Percentiles rank a stretch among this genome's conserved stretches.
These are phyloP conservation scores for Matsumurasca onukii DNA, from an alignment of 1,140 invertebrate genomes.

Conservation along the genomic window DNA sequence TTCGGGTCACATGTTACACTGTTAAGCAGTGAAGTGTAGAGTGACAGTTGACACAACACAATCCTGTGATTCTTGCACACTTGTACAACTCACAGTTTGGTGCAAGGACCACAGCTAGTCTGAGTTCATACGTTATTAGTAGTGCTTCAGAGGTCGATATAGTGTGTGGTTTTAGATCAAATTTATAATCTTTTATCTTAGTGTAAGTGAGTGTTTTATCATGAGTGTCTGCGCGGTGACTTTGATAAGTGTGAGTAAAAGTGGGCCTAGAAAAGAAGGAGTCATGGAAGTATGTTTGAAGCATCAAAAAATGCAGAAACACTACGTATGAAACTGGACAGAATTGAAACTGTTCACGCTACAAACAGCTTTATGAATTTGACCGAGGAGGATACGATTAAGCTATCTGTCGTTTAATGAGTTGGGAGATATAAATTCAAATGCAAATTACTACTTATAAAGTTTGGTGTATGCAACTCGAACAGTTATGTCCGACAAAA, in stretches of 20 bases:
- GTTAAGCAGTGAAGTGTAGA: too few species aligned
- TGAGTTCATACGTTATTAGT: too few species aligned
- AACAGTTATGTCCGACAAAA: background rate
- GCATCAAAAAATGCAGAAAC: background rate
- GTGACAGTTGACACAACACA: too few species aligned
- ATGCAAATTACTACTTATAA: background rate
- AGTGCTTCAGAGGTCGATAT: too few species aligned
- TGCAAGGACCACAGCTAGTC: too few species aligned
- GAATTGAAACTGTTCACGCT: background rate
- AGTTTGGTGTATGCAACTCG: background rate
- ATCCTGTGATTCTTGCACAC: too few species aligned
- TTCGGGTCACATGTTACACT: too few species aligned
- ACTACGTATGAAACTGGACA: constrained; percentile 13
- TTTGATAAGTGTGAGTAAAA: background rate
- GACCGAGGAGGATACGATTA: background rate
- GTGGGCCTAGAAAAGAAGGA: background rate
- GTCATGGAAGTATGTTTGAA: constrained; percentile 12
- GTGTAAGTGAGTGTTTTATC: too few species aligned
- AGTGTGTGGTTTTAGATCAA: too few species aligned
- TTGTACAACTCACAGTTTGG: too few species aligned
- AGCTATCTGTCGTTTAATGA: background rate
- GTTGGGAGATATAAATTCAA: background rate
- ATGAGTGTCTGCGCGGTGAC: too few species aligned
- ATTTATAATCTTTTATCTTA: too few species aligned
- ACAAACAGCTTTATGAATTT: background rate